Evolutionary conservation across 1,140 invertebrate genomes (phyloP).

Genomic region (Teleogryllus occipitalis): DNA sequence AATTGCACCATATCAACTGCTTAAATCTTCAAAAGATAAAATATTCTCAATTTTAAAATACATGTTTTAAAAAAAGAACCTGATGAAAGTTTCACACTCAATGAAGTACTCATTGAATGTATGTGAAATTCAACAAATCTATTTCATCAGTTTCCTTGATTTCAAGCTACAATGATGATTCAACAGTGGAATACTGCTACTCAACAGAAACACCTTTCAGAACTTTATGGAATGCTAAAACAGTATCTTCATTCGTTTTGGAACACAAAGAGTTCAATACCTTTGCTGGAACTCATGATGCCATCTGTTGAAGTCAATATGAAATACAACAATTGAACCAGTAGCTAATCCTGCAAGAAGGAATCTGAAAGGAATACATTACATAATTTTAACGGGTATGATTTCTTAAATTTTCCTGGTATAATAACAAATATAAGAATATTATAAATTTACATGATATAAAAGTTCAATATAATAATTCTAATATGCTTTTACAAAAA

Average conservation of each 20-base stretch:
- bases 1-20: background rate
- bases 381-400: background rate
- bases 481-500: background rate
- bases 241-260: background rate
- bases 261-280: constrained; percentile 37
- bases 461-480: background rate
- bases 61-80: constrained; percentile 5
- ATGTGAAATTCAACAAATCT: background rate
- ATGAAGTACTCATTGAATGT: background rate
- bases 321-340: constrained; percentile 95
- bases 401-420: background rate
- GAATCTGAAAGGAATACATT: constrained; percentile 55
- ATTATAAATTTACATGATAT: background rate
- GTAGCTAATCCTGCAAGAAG: constrained; percentile 91
- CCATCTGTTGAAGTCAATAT: constrained; percentile 99
- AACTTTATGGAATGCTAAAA: background rate
- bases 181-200: constrained; percentile 1
- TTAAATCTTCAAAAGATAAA: constrained; percentile 6
- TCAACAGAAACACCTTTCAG: background rate
- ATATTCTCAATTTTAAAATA: constrained; percentile 6
- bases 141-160: constrained; percentile 1
- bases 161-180: background rate
- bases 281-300: constrained; percentile 96
- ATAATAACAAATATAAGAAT: background rate
- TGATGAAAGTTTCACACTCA: background rate